Base-by-base conservation (phyloP, 2,888 invertebrate genomes). In the Macaria liturata region DNA sequence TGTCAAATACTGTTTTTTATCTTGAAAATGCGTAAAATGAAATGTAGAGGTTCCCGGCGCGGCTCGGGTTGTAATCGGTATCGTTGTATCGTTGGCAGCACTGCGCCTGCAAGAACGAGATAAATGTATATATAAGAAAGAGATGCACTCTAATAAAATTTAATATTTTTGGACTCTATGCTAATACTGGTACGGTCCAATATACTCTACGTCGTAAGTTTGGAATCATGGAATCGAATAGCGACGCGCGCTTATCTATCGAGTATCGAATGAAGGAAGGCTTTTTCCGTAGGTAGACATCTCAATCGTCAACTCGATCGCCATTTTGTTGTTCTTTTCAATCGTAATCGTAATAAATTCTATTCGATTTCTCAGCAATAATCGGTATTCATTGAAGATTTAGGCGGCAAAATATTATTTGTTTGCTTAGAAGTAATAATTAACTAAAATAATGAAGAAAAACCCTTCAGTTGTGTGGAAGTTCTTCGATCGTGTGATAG, bases 381-480 rank as follows among this genome's bases (percentile, higher is more conserved):
- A 62, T 68, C 68, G 68, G 64, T 48, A 47, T 54, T 45, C 43
- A 52, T 54, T 55, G 40, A 49, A 58, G 37, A 68, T 76, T 83
- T 83, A 74, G 79, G 82, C 81, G 82, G 80, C 75, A 80, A 85
- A 80, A 76, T 79, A 9, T 62, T 52, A 42, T 31, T 9, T 47
- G 4, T 37, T 30, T 5, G 9, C 2, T 44, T 43, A 8, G 6
- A 47, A 54, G 56, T 56, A 44, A n/a, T 9, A 3, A 78, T 76
- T 74, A 72, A 80, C 70, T 70, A 60, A 64, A 80, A 67, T 8
- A 70, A 91, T 89, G 89, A 90, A 86, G 81, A 88, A 82, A 81
- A 81, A 81, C 69, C 83, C 88, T 51, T 90, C 91, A 37, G 69
- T 85, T 42, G 91, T 88, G 66, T 91, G 91, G 91, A 82, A 81